Evolutionary conservation across 2,888 invertebrate species (phyloP), one percentile per base, ranked within the genome.

Genomic region (Cerastoderma edule): DNA sequence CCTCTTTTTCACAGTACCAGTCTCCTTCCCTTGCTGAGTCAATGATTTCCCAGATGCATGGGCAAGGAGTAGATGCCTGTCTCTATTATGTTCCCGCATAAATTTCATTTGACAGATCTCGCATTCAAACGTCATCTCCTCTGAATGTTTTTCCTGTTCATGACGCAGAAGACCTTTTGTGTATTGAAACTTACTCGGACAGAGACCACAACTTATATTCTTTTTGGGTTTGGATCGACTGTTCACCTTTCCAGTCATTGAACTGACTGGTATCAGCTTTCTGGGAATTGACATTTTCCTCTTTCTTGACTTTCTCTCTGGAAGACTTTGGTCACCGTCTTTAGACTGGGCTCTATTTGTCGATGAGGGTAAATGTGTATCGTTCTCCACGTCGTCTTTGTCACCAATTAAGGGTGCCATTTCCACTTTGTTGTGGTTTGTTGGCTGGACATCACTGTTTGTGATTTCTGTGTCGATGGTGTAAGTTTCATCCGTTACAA

Each of bases 211-310:
- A 6, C 24, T 33, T 48, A 75, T 75, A 28, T 72, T 78, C 32
- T 39, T 44, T 27, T 69, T 69, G 1, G 72, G 72, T 48, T 67
- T 68, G 6, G 30, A 24, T 50, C 78, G n/a, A 44, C 72, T 76
- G 54, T 73, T 71, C 0, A 73, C 33, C 54, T 75, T 68, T 2
- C 48, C 64, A n/a, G 33, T 50, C 22, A 72, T 39, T 6, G 46
- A 24, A 4, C 32, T 35, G 13, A 19, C 53, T 16, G 68, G 35
- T 32, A 35, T 60, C 16, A 78, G 32, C 64, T 75, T 79, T 53
- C 75, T 60, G 46, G 79, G 79, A 46, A 66, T 67, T 27, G 72
- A 75, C 64, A 72, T 75, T 54, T 79, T 79, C 48, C 79, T 65
- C 30, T 79, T 79, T 22, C 72, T 50, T 19, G 64, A 56, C 57